These are phyloP conservation scores for Crematogaster levior DNA, from an alignment of 2,888 invertebrate genomes.

Conservation along the genomic window DNA sequence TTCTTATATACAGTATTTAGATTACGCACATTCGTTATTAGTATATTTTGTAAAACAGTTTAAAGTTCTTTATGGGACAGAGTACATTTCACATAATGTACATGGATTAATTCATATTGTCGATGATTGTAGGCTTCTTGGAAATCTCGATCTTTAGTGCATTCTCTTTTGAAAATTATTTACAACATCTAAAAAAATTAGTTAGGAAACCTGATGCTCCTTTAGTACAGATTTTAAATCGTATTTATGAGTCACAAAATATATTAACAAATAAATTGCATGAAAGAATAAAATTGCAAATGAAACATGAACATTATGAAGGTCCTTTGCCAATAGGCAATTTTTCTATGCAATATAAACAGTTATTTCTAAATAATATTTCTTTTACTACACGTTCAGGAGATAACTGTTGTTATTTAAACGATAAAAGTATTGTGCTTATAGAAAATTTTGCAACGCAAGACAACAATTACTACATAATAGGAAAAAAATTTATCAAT, in stretches of 20 bases:
- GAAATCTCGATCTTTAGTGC: constrained; percentile 49
- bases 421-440: background rate
- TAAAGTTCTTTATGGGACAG: constrained; percentile 47
- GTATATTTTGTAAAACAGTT: constrained; percentile 35
- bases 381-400: background rate
- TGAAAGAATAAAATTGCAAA: background rate
- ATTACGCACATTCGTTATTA: constrained; percentile 38
- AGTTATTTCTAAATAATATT: background rate
- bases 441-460: background rate
- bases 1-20: background rate
- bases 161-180: constrained; percentile 53
- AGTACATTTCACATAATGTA: constrained; percentile 53
- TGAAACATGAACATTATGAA: background rate
- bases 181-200: constrained; percentile 50
- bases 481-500: background rate
- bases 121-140: constrained; percentile 43
- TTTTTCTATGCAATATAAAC: background rate
- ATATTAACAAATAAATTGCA: background rate
- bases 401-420: background rate
- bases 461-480: background rate
- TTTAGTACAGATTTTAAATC: background rate
- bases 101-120: constrained; percentile 56
- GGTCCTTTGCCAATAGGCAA: background rate
- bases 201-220: constrained; percentile 40
- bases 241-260: background rate